Conservation (phyloP, 2,113 vertebrate species). For the Azemiops feae region DNA sequence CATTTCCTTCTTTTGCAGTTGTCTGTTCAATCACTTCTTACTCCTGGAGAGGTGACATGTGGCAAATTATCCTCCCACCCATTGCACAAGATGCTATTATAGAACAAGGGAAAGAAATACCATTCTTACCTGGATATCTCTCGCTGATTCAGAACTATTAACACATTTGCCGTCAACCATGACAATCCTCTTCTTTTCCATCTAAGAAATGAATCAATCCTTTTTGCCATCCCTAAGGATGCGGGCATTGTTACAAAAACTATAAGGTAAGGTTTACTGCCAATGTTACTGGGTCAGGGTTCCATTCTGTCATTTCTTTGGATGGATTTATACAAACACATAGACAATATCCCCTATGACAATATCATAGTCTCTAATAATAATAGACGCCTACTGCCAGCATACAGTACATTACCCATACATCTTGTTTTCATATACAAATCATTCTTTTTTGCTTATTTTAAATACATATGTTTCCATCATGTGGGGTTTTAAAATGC, state of each 20-base stretch:
- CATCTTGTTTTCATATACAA: not conserved
- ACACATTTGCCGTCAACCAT: not conserved
- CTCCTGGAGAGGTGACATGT: not conserved
- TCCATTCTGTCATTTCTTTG: not conserved
- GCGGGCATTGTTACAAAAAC: not conserved
- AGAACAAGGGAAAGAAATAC: not conserved
- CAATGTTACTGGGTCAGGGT: not conserved
- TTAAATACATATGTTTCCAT: not conserved
- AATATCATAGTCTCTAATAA: not conserved
- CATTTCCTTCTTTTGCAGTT: not conserved
- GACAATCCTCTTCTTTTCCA: not conserved
- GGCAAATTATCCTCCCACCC: not conserved
- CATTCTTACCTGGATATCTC: not conserved
- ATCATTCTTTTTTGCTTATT: not conserved
- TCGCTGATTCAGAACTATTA: not conserved
- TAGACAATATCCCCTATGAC: not conserved
- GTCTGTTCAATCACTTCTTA: not conserved
- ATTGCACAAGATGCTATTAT: not conserved
- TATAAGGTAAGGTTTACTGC: not conserved
- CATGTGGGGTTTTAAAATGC: not conserved
- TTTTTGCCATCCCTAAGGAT: not conserved
- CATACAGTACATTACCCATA: not conserved
- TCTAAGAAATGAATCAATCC: not conserved
- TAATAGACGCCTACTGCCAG: not conserved
- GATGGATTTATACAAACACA: too few species aligned